Percentiles rank a stretch among this genome's conserved stretches.
phyloP scores from a whole-genome alignment of 2,113 vertebrate genomes.

The Psephotus haematonotus region DNA sequence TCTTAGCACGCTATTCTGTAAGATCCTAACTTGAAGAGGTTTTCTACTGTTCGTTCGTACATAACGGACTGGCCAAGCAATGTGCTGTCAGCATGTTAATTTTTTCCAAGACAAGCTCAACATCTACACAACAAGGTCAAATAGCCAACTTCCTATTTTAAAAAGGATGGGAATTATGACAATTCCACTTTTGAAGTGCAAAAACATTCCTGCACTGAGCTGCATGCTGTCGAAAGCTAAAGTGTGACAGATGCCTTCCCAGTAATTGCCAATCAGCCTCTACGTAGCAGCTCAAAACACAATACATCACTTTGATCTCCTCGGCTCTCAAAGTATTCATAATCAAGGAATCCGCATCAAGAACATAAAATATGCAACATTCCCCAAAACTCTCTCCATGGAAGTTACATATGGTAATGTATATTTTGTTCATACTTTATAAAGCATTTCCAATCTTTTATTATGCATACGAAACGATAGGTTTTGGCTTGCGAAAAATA shows the following conservation, averaged over 20 bases:
- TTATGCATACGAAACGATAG: conserved; percentile 4
- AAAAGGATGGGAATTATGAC: conserved; percentile 59
- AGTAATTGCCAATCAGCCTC: conserved; percentile 74
- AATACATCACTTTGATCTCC: conserved; percentile 78
- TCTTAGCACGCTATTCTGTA: not conserved
- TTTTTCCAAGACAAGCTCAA: not conserved
- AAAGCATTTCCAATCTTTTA: conserved; percentile 41
- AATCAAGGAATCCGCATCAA: conserved; percentile 67
- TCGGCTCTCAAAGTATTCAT: conserved; percentile 65
- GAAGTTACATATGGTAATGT: conserved; percentile 64
- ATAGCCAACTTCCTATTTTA: conserved; percentile 1
- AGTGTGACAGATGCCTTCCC: conserved; percentile 75
- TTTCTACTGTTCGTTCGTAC: not conserved
- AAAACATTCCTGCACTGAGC: conserved; percentile 56
- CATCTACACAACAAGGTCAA: conserved; percentile 28
- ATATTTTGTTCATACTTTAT: conserved; percentile 58
- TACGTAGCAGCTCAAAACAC: conserved; percentile 74
- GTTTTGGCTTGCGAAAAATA: conserved; percentile 2
- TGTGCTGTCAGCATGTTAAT: not conserved
- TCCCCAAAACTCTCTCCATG: conserved; percentile 56
- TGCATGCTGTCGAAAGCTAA: conserved; percentile 57
- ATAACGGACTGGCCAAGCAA: rapidly evolving
- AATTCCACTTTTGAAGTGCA: conserved; percentile 54
- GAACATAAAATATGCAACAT: conserved; percentile 66
- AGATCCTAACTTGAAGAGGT: not conserved